Evolutionary conservation across 2,888 invertebrate genomes (phyloP).

Genomic region (Lepidocyrtoides sp.): DNA sequence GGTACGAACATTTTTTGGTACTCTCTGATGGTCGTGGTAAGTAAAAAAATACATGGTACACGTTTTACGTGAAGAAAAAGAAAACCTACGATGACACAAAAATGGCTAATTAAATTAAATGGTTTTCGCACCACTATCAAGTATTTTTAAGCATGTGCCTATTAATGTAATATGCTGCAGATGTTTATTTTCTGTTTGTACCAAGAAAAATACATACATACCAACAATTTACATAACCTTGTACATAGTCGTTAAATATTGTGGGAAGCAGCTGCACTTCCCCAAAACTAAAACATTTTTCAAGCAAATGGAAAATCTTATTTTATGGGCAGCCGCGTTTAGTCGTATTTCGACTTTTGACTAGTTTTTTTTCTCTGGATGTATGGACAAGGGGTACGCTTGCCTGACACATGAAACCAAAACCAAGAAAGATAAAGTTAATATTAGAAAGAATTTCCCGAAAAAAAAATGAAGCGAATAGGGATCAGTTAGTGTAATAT

Average conservation of each 20-base stretch:
- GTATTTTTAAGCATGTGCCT: not conserved
- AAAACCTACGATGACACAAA: not conserved
- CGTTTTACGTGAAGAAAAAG: too few relatives aligned
- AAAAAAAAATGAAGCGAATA: constrained; percentile 17
- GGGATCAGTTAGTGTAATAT: constrained; percentile 19
- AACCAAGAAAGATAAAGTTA: not conserved
- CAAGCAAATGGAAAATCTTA: not conserved
- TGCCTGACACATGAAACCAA: constrained; percentile 20
- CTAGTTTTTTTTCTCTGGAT: too few relatives aligned
- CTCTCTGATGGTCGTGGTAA: too few relatives aligned
- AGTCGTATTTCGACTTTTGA: not conserved
- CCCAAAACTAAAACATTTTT: not conserved
- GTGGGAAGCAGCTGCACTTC: constrained; percentile 8
- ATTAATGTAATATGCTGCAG: not conserved
- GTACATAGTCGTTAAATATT: not conserved
- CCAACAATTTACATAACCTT: not conserved
- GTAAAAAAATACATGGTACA: too few relatives aligned
- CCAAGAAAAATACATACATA: not conserved
- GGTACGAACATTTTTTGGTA: too few relatives aligned
- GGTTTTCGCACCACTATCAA: not conserved
- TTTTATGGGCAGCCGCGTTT: not conserved
- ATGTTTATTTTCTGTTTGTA: not conserved
- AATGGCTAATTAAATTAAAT: not conserved
- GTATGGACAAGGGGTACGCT: constrained; percentile 8
- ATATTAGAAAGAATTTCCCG: constrained; percentile 3